These are phyloP conservation scores for Penaeus indicus DNA, from an alignment of 1,140 invertebrate species.

Conservation along the genomic window DNA sequence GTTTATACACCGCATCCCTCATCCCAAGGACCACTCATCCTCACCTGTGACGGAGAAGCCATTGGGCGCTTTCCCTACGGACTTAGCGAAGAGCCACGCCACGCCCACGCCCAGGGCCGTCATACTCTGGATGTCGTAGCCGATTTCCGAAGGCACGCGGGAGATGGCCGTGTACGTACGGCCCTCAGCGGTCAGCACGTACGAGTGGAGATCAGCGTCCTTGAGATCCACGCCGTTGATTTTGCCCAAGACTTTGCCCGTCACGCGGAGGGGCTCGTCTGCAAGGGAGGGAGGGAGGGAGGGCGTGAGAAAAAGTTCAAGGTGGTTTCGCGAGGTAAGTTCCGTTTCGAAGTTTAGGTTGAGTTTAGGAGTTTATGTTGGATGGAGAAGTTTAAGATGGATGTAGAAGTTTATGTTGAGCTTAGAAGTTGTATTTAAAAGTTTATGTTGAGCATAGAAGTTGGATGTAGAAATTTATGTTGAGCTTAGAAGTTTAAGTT, in stretches of 20 bases:
- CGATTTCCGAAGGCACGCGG: conserved; percentile 80
- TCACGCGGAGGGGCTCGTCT: conserved; percentile 86
- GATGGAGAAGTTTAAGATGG: too few species aligned
- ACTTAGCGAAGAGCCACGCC: conserved; percentile 93
- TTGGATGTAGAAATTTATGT: too few species aligned
- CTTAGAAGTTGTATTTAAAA: too few species aligned
- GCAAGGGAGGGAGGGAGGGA: conserved; percentile 63
- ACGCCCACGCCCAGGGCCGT: conserved; percentile 84
- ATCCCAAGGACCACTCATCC: background rate
- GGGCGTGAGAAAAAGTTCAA: too few species aligned
- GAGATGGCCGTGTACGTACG: conserved; percentile 92
- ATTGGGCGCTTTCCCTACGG: conserved; percentile 80
- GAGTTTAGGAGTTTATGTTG: too few species aligned
- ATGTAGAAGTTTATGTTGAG: too few species aligned
- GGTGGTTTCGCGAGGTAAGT: too few species aligned
- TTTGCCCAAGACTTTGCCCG: conserved; percentile 84
- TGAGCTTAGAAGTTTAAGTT: too few species aligned
- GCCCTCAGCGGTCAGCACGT: conserved; percentile 89
- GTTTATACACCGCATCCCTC: background rate
- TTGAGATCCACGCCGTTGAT: conserved; percentile 83
- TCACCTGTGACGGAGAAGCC: conserved; percentile 86
- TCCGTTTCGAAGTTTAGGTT: too few species aligned
- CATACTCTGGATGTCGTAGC: conserved; percentile 83
- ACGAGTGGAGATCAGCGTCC: conserved; percentile 90
- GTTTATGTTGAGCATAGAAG: too few species aligned